These are phyloP conservation scores for Drosophila pandora DNA, from an alignment of 1,140 invertebrate species.

Conservation along the genomic window DNA sequence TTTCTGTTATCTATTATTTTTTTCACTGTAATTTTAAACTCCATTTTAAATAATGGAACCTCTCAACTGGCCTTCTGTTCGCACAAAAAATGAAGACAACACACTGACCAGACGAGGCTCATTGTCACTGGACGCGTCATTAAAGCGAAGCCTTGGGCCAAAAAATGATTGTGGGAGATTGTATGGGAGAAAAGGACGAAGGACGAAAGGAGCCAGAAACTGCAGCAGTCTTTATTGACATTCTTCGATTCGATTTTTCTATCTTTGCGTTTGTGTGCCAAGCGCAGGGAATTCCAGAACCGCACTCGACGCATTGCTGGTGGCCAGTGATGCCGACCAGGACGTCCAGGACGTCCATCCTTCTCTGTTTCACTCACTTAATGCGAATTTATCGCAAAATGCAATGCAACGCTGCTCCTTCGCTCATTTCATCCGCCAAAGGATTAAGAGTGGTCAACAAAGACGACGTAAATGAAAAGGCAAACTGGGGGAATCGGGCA, in stretches of 20 bases:
- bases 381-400: conserved; percentile 78
- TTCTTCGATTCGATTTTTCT: conserved; percentile 71
- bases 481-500: conserved; percentile 16
- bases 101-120: conserved; percentile 49
- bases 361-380: conserved; percentile 41
- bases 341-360: neutral
- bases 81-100: conserved; percentile 65
- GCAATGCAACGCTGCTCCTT: conserved; percentile 48
- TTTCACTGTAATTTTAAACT: neutral
- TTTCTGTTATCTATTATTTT: neutral
- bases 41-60: conserved; percentile 12
- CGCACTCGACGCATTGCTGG: conserved; percentile 61
- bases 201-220: conserved; percentile 20
- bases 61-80: conserved; percentile 12
- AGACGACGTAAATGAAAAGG: conserved; percentile 58
- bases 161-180: neutral
- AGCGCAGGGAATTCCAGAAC: conserved; percentile 65
- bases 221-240: conserved; percentile 64
- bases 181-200: neutral
- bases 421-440: conserved; percentile 19
- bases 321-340: conserved; percentile 39
- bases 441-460: conserved; percentile 77
- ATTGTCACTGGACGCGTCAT: conserved; percentile 54
- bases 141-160: conserved; percentile 31
- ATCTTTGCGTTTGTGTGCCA: conserved; percentile 71